Percentiles rank a stretch among this genome's conserved stretches.
Conservation (phyloP, 2,113 vertebrate genomes). For the Rhea americana region DNA sequence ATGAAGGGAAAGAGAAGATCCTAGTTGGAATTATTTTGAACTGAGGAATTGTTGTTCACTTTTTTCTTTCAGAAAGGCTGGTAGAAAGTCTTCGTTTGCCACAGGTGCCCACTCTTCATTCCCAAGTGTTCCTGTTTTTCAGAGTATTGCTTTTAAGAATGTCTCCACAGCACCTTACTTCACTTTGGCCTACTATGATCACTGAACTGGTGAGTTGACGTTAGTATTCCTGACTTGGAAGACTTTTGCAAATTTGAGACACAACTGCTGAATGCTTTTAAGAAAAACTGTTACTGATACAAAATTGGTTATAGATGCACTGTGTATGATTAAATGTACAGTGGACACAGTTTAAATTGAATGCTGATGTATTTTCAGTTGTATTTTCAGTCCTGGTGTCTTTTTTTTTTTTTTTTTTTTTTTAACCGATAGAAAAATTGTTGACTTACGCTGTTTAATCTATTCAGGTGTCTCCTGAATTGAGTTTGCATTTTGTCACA, state of each 20-base stretch:
- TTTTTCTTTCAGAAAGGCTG: conserved; percentile 89
- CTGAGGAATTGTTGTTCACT: conserved; percentile 37
- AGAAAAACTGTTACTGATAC: not conserved
- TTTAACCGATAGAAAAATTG: not conserved
- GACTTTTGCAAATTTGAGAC: not conserved
- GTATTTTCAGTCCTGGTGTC: not conserved
- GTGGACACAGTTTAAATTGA: not conserved
- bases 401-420: not conserved
- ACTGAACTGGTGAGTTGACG: conserved; percentile 90
- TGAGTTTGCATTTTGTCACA: not conserved
- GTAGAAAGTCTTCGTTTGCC: conserved; percentile 97
- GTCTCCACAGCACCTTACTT: conserved; percentile 98
- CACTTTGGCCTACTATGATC: conserved; percentile 99
- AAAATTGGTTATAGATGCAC: not conserved
- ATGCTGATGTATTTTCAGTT: not conserved
- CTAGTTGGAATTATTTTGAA: not conserved
- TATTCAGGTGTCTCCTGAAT: not conserved
- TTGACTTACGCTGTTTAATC: not conserved
- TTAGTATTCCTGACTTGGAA: not conserved
- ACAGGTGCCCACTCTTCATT: conserved; percentile 97
- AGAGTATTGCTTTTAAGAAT: conserved; percentile 96
- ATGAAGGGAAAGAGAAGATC: not conserved
- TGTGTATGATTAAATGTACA: not conserved
- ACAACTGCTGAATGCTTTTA: not conserved
- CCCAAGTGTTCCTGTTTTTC: conserved; percentile 99